Base-by-base conservation (phyloP, 2,888 invertebrate species). In the Cyclophora punctaria region DNA sequence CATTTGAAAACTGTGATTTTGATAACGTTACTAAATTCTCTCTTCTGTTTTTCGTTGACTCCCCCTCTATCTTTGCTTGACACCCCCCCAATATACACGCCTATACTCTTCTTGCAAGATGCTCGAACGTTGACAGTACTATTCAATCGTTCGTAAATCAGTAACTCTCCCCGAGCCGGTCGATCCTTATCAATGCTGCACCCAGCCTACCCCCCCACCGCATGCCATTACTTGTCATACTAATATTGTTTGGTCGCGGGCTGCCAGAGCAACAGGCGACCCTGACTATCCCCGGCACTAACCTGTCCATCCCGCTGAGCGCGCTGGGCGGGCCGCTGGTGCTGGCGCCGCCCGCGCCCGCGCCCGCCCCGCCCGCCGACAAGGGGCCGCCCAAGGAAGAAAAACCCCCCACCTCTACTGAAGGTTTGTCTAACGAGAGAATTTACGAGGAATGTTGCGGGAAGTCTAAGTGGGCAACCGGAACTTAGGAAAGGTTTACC, bases 261-360 rank as follows among this genome's bases (percentile, higher is more conserved):
- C 75, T 77, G 75, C 78, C 86, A 87, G 88, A 88, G 67, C 88
- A 87, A 67, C 85, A 83, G 74, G 85, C 91, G 59, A 84, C 90
- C 56, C 79, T 92, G 64, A 89, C 90, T 48, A 91, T 92, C 64
- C 91, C 91, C 51, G 92, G 91, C 71, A 91, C 91, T 67, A 92
- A 92, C 79, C 84, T 92, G 63, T 83, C 90, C 69, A 90, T 92
- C 63, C 92, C 92, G 49, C 65, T 89, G 68, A 82, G 80, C 72
- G 85, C 87, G 60, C 69, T 89, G 69, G 80, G 80, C 56, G 78
- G 75, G 63, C 90, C 90, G 66, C 78, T 81, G 56, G 80, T 91
- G 67, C 80, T 91, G 37, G 90, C 91, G 5, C 37, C 37, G 5
- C 37, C 37, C 37, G 5, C 65, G 34, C 48, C 62, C 56, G 51